Evolutionary conservation across 2,797 vertebrate genomes (phyloP).

Genomic region (Vultur gryphus): DNA sequence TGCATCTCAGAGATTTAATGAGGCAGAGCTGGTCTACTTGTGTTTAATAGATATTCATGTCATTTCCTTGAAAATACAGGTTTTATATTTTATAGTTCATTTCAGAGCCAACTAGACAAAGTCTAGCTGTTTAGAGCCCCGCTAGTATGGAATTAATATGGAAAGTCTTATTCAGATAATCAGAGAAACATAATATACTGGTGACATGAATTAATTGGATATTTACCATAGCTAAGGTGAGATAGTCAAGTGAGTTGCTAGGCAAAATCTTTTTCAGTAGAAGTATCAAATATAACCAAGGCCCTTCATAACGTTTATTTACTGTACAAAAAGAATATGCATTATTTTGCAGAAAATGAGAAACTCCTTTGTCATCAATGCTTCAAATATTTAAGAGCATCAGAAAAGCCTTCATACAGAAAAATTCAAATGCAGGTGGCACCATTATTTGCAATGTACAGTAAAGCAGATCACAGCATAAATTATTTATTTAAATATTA

Average conservation of each 20-base stretch:
- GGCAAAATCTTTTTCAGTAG: neutral
- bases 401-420: neutral
- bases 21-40: neutral
- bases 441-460: neutral
- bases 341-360: neutral
- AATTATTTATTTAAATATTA: neutral
- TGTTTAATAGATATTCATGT: neutral
- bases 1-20: neutral
- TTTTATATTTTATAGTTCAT: neutral
- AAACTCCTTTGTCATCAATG: neutral
- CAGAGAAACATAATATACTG: neutral
- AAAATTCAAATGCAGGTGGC: neutral
- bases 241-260: neutral
- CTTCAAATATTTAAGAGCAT: neutral
- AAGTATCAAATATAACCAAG: neutral
- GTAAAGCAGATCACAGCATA: neutral
- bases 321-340: neutral
- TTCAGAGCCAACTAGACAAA: neutral
- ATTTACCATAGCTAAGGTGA: neutral
- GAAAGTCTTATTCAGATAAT: neutral
- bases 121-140: neutral
- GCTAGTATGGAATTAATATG: neutral
- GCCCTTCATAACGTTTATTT: neutral
- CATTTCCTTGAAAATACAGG: neutral
- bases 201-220: neutral